Base-by-base conservation (phyloP, 2,888 invertebrate genomes). In the Leucoma salicis region DNA sequence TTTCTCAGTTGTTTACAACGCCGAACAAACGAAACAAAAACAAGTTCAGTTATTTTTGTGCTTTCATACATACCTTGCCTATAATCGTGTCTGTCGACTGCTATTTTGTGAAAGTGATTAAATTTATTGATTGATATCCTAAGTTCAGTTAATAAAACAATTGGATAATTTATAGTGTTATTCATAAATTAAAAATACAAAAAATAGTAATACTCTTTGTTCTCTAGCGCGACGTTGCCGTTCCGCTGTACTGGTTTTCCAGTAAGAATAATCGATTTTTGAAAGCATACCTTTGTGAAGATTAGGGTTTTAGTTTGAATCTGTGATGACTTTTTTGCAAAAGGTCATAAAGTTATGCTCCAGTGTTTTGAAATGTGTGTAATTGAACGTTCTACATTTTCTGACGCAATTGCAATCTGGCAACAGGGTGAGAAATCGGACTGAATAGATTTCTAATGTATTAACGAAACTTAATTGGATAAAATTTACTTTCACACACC, bases 341-440 rank as follows among this genome's bases (percentile, higher is more conserved):
- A 46, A 48, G 60, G 65, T 55, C 32, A 45, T 42, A 58, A 74
- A 82, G 78, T 81, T 68, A 84, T 84, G 83, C 63, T 74, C 53
- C 67, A 73, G 72, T 78, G 73, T 71, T 56, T 72, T 82, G 87
- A 85, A 82, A 87, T 87, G 87, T 78, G 72, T 81, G 69, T 62
- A 60, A 77, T 74, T 78, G 83, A 85, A 82, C 80, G 74, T 58
- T 81, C 63, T 72, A 65, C 66, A 77, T 51, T 83, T 66, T 87
- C 89, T 89, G 88, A 89, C 80, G 88, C 88, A 88, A 89, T 81
- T 79, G 68, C 85, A 66, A 81, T 77, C 79, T 86, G 88, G 86
- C 88, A 88, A 87, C 88, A 83, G 73, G 78, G 86, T 83, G 59
- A 72, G 63, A 75, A 78, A 61, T 82, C 74, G 57, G 78, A 80